Base-by-base conservation (phyloP, 2,888 invertebrate species). In the Eristalinus sepulchralis region DNA sequence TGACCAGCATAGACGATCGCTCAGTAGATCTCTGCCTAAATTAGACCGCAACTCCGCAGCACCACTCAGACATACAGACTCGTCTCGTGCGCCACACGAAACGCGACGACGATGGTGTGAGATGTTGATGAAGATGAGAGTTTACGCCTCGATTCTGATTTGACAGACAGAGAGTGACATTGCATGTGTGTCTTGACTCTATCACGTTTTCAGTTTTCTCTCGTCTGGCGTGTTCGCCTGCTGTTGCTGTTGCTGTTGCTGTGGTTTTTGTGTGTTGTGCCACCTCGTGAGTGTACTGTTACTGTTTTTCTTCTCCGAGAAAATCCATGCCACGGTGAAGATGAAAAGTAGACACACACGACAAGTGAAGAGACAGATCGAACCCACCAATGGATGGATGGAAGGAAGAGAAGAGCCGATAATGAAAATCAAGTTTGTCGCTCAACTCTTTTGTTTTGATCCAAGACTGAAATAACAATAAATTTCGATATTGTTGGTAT, bases 391-490 rank as follows among this genome's bases (percentile, higher is more conserved):
- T 20, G 53, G 5, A 10, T 9, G n/a, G 22, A 11, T 11, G 57
- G 22, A 27, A 24, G 57, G 22, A 8, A 24, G 72, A 62, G 39
- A 73, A 73, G 76, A 39, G 73, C 71, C 55, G 71, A 75, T 79
- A 83, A 79, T 79, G 75, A 86, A 86, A 86, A 86, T 86, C 86
- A 83, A 86, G 86, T 86, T 83, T 71, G 83, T 75, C 68, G 75
- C 71, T 71, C 60, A 86, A 66, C 83, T 83, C 86, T 86, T 86
- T 86, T 86, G 83, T 86, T 86, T 86, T 86, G 83, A 86, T 86
- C n/a, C 55, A 66, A 64, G 75, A 66, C 55, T 72, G 78, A 76
- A 67, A 83, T 83, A 75, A 83, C 83, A 75, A 83, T 86, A 86
- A 86, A 86, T 86, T 86, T 66, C 78, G 75, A 86, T 86, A 83